These are phyloP conservation scores for Eumacrocentrus americanus DNA, from an alignment of 2,888 invertebrate genomes.

Conservation along the genomic window DNA sequence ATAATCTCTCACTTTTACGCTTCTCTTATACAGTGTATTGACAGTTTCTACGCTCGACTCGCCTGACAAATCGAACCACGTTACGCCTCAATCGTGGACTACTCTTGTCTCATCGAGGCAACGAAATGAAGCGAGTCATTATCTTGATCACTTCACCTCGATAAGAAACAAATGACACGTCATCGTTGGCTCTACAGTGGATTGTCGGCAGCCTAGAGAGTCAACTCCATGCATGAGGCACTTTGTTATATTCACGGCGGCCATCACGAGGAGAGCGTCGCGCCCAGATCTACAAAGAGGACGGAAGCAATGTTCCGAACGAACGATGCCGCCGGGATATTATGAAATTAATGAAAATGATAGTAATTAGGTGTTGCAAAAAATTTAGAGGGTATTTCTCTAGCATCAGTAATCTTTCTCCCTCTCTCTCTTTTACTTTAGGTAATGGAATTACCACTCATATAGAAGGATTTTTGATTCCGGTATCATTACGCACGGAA, in stretches of 20 bases:
- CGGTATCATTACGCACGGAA: too few relatives aligned
- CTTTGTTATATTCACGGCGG: background rate
- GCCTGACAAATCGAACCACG: conserved; percentile 21
- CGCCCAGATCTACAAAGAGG: conserved; percentile 36
- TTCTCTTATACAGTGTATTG: background rate
- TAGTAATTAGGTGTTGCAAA: conserved; percentile 28
- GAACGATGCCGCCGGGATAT: conserved; percentile 28
- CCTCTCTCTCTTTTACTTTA: conserved; percentile 1
- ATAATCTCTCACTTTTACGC: conserved; percentile 20
- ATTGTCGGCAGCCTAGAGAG: conserved; percentile 10
- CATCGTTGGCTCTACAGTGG: background rate
- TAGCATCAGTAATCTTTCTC: background rate
- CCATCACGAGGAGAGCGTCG: conserved; percentile 12
- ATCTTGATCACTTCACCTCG: conserved; percentile 2
- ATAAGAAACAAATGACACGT: conserved; percentile 21
- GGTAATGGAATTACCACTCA: background rate
- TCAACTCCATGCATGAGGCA: conserved; percentile 3
- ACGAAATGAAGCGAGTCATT: conserved; percentile 11
- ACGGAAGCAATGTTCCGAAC: conserved; percentile 39
- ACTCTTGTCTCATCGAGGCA: conserved; percentile 6
- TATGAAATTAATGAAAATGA: conserved; percentile 34
- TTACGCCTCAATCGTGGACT: conserved; percentile 22
- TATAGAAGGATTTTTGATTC: too few relatives aligned
- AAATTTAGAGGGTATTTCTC: conserved; percentile 21
- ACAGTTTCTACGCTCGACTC: conserved; percentile 25